Evolutionary conservation across 2,888 invertebrate species (phyloP), one percentile per base, ranked within the genome.

Genomic region (Lycia hirtaria): DNA sequence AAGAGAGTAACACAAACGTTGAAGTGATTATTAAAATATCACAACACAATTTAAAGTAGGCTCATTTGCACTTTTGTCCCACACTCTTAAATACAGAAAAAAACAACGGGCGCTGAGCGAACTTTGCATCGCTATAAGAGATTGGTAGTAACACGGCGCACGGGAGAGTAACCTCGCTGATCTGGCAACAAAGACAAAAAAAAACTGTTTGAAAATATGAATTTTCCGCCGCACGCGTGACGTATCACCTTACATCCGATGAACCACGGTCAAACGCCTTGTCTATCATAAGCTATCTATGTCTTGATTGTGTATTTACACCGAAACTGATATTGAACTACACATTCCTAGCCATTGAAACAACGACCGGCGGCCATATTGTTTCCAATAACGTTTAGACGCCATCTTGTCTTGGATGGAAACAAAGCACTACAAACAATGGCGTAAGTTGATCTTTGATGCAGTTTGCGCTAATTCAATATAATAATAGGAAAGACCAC

Each of bases 351-450:
- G 30, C 20, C 40, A 57, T 62, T 65, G 41, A 56, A 68, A 70
- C 65, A 64, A 64, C 67, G 38, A 63, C 50, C 45, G 59, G 67
- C 79, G 68, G 88, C 88, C 89, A 88, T 89, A 71, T 85, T 88
- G 81, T 69, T 75, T 83, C 71, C 69, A 66, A 75, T 86, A 87
- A 86, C 87, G 85, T 83, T 80, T 76, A 50, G 67, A 66, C 84
- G 71, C 71, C 71, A 71, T 71, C 54, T 71, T 71, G 67, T 62
- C 61, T 69, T 68, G 53, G 37, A 20, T 67, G 62, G 57, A 79
- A 87, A 88, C 88, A 88, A 89, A 85, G 83, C 81, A 20, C 15
- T 5, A 14, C 30, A 26, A 35, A 70, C 67, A 70, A 68, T 68
- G 48, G 62, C 20, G 69, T 68, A 68, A 69, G 44, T 19, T 38